phyloP scores from a whole-genome alignment of 2,113 vertebrate genomes.

The Puffinus mauretanicus region DNA sequence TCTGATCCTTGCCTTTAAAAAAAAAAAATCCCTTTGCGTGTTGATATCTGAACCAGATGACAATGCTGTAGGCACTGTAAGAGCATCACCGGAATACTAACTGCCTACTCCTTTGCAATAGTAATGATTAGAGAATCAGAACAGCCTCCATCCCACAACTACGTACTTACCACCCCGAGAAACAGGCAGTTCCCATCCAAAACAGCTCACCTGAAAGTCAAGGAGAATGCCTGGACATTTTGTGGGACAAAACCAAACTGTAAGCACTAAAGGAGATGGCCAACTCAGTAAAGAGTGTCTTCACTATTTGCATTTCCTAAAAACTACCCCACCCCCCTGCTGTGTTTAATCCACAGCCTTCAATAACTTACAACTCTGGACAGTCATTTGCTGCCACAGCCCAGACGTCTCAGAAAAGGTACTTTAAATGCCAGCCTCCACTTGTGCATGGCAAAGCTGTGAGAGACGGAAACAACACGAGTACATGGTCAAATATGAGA shows the following conservation, averaged over 20 bases:
- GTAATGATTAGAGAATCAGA: background rate
- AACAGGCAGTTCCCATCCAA: background rate
- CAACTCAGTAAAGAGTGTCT: background rate
- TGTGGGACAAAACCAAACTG: background rate
- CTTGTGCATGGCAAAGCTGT: background rate
- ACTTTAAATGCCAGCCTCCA: background rate
- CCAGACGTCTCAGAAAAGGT: background rate
- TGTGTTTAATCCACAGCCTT: background rate
- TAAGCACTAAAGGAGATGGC: background rate
- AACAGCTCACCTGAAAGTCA: background rate
- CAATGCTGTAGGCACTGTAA: constrained; percentile 3
- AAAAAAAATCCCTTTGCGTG: background rate
- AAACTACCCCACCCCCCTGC: background rate
- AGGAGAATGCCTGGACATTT: background rate
- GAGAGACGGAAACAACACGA: background rate
- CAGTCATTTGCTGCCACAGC: background rate
- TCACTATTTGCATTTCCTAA: background rate
- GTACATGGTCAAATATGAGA: background rate
- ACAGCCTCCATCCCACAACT: background rate
- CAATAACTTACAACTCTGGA: background rate
- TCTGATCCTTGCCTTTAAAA: background rate
- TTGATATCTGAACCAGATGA: background rate
- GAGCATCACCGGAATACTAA: background rate
- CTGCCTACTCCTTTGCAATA: background rate
- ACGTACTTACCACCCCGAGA: rapidly evolving